Conservation (phyloP, 1,140 invertebrate species). For the Helicorthomorpha holstii region DNA sequence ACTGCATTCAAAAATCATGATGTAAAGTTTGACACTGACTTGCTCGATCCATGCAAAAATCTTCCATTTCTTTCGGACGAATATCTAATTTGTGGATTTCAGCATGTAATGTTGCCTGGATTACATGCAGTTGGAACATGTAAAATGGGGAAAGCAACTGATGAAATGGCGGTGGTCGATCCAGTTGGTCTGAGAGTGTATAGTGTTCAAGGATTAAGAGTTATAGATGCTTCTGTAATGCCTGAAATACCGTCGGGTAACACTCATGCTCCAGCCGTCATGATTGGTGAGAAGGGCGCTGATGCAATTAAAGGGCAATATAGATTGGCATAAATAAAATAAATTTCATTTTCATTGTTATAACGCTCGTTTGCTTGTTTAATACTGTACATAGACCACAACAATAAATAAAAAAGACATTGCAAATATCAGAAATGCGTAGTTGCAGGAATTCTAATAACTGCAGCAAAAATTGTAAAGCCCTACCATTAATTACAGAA, state of each 20-base stretch:
- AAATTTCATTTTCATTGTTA: too few relatives aligned
- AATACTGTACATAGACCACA: too few relatives aligned
- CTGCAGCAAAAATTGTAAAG: too few relatives aligned
- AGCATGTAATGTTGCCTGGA: constrained; percentile 47
- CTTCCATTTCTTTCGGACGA: constrained; percentile 51
- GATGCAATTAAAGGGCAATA: constrained; percentile 25
- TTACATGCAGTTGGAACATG: constrained; percentile 60
- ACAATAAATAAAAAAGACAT: too few relatives aligned
- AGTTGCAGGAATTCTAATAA: too few relatives aligned
- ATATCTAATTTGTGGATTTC: constrained; percentile 47
- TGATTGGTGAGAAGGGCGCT: constrained; percentile 30
- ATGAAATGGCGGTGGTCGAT: constrained; percentile 33
- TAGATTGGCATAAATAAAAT: too few relatives aligned
- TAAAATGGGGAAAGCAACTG: constrained; percentile 57
- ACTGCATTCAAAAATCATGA: constrained; percentile 31
- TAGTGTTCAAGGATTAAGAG: constrained; percentile 46
- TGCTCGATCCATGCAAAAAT: constrained; percentile 45
- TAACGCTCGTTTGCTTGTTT: too few relatives aligned
- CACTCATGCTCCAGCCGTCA: constrained; percentile 45
- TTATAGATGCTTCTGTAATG: constrained; percentile 58
- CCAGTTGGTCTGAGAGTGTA: constrained; percentile 36
- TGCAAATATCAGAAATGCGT: too few relatives aligned
- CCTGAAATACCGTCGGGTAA: constrained; percentile 49
- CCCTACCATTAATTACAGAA: too few relatives aligned
- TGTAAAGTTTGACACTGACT: constrained; percentile 1